These are phyloP conservation scores for Myotis findleyi DNA, from an alignment of 2,797 vertebrate genomes.

Conservation along the genomic window DNA sequence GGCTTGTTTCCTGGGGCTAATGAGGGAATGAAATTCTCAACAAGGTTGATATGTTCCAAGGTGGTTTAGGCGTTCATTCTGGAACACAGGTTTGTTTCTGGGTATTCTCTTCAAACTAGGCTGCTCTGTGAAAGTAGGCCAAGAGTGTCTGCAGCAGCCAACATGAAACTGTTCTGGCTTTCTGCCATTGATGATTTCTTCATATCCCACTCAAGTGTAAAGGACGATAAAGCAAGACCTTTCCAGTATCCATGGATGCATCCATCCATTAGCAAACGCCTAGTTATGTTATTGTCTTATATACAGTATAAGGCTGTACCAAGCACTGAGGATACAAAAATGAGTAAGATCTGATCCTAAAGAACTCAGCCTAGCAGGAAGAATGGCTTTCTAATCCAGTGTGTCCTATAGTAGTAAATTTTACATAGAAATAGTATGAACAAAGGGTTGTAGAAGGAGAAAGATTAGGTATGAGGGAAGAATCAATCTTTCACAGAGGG, in stretches of 20 bases:
- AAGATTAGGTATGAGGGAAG: background rate
- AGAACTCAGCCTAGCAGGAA: background rate
- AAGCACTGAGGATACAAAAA: background rate
- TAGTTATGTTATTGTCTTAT: background rate
- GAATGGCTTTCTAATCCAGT: background rate
- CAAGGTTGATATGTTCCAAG: background rate
- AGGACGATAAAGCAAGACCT: background rate
- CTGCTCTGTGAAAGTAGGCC: background rate
- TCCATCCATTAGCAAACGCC: background rate
- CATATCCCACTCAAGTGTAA: background rate
- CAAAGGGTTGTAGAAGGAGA: background rate
- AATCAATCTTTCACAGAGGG: background rate
- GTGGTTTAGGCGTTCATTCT: background rate
- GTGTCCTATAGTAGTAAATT: background rate
- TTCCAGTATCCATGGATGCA: background rate
- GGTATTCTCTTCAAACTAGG: constrained; percentile 4
- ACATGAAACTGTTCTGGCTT: background rate
- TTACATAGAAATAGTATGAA: background rate
- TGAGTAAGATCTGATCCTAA: background rate
- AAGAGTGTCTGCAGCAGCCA: background rate
- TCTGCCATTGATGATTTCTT: constrained; percentile 37
- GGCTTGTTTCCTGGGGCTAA: background rate
- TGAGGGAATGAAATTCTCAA: background rate
- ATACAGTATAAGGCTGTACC: background rate
- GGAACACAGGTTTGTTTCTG: background rate